Evolutionary conservation across 1,140 invertebrate genomes (phyloP), one percentile per base, ranked within the genome.

Genomic region (Drosophila sucinea): DNA sequence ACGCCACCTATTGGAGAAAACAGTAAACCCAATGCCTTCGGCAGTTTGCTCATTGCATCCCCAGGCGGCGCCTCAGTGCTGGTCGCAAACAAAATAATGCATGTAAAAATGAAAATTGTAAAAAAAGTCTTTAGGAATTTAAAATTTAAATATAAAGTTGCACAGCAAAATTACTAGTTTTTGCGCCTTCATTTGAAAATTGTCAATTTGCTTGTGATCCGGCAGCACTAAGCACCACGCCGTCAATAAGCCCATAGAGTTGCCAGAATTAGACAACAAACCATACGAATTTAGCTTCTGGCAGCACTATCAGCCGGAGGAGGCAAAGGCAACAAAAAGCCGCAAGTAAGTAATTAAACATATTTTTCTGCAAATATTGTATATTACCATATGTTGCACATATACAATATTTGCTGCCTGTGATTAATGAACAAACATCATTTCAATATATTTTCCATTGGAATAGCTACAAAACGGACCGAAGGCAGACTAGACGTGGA

Each of bases 1-100:
- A 38, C 73, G 73, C 72, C 72, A 30, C 44, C 72, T 73, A 29
- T 23, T 63, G 72, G 51, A 17, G 70, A 1, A 4, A 2, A 30
- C 41, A 7, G 4, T n/a, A 4, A 2, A 10, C 54, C 10, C 1
- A 10, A 30, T 10, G 11, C 62, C 44, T 47, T 25, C 25, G 44
- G 44, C 44, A 44, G 41, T 44, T 44, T 44, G 41, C 23, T n/a
- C 25, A 6, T 8, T 17, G 27, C 38, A 56, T 17, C 38, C 40
- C 32, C 40, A n/a, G 57, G 40, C 61, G 38, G 66, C 71, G 40
- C 55, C 56, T 29, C 67, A 66, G 25, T n/a, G 38, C 61, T 56
- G 23, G 23, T n/a, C 6, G 23, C 2, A 3, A 3, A 1, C 10
- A 8, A 38, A 38, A 3, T 51, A 7, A 10, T 23, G 17, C 17